Conservation (phyloP, 53 echinoderm and acorn worm species). For the Mesocentrotus franciscanus region DNA sequence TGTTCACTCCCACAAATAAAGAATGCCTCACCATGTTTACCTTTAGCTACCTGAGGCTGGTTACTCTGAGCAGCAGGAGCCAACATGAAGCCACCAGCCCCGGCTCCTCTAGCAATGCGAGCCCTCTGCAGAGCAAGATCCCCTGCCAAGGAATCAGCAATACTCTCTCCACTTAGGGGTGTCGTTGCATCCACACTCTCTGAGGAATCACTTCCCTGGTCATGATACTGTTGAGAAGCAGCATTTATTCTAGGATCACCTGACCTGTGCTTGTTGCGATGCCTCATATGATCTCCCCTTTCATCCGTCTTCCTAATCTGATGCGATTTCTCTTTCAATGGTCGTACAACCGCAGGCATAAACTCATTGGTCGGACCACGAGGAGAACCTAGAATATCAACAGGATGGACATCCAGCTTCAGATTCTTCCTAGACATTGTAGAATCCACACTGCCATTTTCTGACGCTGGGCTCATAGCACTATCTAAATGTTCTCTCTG, state of each 20-base stretch:
- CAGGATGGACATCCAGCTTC: slow-evolving; percentile 84
- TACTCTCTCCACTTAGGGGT: slow-evolving; percentile 91
- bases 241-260: slow-evolving; percentile 24
- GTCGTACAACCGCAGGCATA: slow-evolving; percentile 85
- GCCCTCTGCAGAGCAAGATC: slow-evolving; percentile 71
- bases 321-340: slow-evolving; percentile 85
- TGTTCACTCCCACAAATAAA: slow-evolving; percentile 77
- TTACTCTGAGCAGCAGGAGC: slow-evolving; percentile 71
- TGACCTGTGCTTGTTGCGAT: slow-evolving; percentile 41
- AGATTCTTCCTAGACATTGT: slow-evolving; percentile 74
- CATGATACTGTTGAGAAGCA: background rate
- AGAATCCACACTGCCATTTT: slow-evolving; percentile 54
- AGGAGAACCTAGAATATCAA: slow-evolving; percentile 72
- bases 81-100: slow-evolving; percentile 66
- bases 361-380: slow-evolving; percentile 73
- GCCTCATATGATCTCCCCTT: slow-evolving; percentile 76
- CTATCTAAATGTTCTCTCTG: slow-evolving; percentile 49
- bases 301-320: slow-evolving; percentile 84
- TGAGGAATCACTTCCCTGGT: slow-evolving; percentile 72
- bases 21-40: slow-evolving; percentile 91
- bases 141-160: slow-evolving; percentile 85
- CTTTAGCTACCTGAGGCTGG: slow-evolving; percentile 80
- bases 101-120: slow-evolving; percentile 66
- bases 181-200: slow-evolving; percentile 87
- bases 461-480: slow-evolving; percentile 36